Percentiles rank a stretch among this genome's conserved stretches.
phyloP scores from a whole-genome alignment of 2,888 invertebrate genomes.

The Papilio elwesi region DNA sequence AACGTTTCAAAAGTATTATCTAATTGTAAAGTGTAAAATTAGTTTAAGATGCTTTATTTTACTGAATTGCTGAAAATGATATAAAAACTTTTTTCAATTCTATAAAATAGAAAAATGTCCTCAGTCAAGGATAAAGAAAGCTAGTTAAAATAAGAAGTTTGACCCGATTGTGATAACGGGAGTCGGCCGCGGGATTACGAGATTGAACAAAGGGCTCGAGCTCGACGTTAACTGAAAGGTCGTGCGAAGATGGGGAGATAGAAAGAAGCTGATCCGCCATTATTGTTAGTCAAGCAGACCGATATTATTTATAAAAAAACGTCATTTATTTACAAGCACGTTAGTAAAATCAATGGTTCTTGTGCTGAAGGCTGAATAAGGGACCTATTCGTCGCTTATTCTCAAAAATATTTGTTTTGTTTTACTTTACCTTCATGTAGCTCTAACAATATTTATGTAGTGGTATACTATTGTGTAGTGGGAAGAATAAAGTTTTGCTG shows the following conservation, averaged over 20 bases:
- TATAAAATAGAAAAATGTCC: neutral
- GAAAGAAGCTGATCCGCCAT: neutral
- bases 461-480: no score
- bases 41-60: no score
- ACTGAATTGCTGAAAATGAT: no score
- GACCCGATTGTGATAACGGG: slow-evolving; percentile 18
- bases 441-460: no score
- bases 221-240: slow-evolving; percentile 14
- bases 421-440: no score
- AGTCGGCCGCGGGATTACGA: neutral
- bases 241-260: slow-evolving; percentile 8
- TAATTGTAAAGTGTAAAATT: no score
- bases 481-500: no score
- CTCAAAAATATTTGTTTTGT: no score
- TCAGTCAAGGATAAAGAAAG: neutral
- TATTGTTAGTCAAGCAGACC: neutral
- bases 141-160: neutral
- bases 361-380: no score
- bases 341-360: no score
- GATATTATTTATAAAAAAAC: slow-evolving; percentile 2
- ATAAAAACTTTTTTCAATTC: neutral
- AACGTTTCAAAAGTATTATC: no score
- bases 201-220: slow-evolving; percentile 12
- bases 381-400: no score
- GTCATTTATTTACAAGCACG: neutral